These are phyloP conservation scores for Equus quagga DNA, from an alignment of 2,113 vertebrate species.

Conservation along the genomic window DNA sequence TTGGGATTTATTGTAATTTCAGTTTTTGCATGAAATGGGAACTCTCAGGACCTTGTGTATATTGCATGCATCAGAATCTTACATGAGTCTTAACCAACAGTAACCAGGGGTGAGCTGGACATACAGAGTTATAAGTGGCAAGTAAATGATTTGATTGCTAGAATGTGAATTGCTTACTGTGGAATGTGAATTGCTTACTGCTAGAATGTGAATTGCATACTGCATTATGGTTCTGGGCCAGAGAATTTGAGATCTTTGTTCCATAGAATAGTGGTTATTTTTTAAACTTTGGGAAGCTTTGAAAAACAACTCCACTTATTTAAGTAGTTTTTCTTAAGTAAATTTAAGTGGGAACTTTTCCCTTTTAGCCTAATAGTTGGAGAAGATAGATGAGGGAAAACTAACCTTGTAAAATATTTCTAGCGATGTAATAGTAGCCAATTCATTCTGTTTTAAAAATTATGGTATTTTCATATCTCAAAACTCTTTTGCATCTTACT, in stretches of 20 bases:
- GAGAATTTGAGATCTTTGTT: constrained; percentile 1
- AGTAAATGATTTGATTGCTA: constrained; percentile 61
- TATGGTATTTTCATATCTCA: not conserved
- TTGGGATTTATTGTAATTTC: constrained; percentile 66
- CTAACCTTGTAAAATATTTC: not conserved
- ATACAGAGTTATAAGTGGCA: constrained; percentile 45
- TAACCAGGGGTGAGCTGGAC: constrained; percentile 65
- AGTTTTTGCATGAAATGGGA: constrained; percentile 63
- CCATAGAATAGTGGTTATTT: constrained; percentile 43
- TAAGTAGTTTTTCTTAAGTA: not conserved
- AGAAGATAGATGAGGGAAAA: not conserved
- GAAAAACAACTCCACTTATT: not conserved
- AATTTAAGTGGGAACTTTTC: not conserved
- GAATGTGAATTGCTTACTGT: constrained; percentile 72
- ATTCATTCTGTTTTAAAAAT: not conserved
- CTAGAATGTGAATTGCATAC: constrained; percentile 74
- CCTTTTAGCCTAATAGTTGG: not conserved
- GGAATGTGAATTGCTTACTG: constrained; percentile 72
- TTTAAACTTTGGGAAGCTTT: constrained; percentile 33
- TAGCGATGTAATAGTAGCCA: not conserved
- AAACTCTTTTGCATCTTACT: not conserved
- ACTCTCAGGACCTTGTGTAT: constrained; percentile 58
- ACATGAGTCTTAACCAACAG: constrained; percentile 69
- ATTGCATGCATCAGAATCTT: constrained; percentile 57
- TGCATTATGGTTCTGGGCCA: constrained; percentile 52